Base-by-base conservation (phyloP, 2,113 vertebrate genomes). In the Tychaedon coryphoeus region DNA sequence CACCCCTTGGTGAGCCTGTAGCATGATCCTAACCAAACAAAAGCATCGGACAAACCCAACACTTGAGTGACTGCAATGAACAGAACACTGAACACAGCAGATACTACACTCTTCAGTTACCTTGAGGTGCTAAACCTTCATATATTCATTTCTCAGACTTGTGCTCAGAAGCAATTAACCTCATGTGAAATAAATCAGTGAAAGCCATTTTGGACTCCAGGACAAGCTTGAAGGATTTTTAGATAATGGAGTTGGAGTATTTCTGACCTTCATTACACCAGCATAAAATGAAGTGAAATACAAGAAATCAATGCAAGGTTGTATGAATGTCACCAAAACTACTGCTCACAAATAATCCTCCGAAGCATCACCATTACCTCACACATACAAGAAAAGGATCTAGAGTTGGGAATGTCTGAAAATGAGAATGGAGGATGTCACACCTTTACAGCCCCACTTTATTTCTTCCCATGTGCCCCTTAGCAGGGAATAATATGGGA, bases 81-180 rank as follows among this genome's bases (percentile, higher is more conserved):
- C 50, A 57, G 58, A 28, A 53, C 31, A 60, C 2, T 56, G 64
- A 91, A 67, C 43, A 50, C 1, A 54, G 75, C 58, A 93, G 71
- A 72, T 10, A 81, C 31, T 43, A 69, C 51, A 36, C 14, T 54
- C 69, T 84, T 62, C 51, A 42, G 94, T 66, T 86, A 90, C 92
- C 76, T 77, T 80, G 67, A 88, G 64, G 76, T 83, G 47, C 92
- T 83, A 93, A 10, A 93, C 75, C 72, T 67, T 86, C 84, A 82
- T 26, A 58, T 82, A 95, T 50, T 92, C 28, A 76, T 86, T 95
- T 92, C 87, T 64, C 2, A 0, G 61, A 57, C 54, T 65, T 75
- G 74, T 66, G 88, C 90, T 95, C 93, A 90, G 87, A 90, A 88
- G 81, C 88, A 94, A 93, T 93, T 94, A 97, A 83, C 84, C 51